Conservation (phyloP, 2,113 vertebrate species). For the Rattus norvegicus region GRCr8 NC_086039.1:69465501-69466000, state of each 20-base stretch:
- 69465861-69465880: not conserved
- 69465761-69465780: not conserved
- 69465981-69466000: not conserved
- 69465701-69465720: not conserved
- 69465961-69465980: too few species aligned
- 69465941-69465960: not conserved
- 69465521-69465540: not conserved
- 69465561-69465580: not conserved
- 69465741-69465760: not conserved
- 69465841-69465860: not conserved
- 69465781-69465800: not conserved
- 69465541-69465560: not conserved
- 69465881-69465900: not conserved
- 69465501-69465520: conserved; percentile 29
- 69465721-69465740: not conserved
- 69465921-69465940: not conserved
- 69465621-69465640: not conserved
- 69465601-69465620: conserved; percentile 28
- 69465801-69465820: not conserved
- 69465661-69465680: not conserved
- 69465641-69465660: not conserved
- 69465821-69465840: not conserved
- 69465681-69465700: not conserved
- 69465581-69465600: not conserved
- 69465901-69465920: not conserved